Percentiles rank a stretch among this genome's conserved stretches.
These are phyloP conservation scores for Zeus faber DNA, from an alignment of 2,113 vertebrate genomes.

Conservation along the genomic window DNA sequence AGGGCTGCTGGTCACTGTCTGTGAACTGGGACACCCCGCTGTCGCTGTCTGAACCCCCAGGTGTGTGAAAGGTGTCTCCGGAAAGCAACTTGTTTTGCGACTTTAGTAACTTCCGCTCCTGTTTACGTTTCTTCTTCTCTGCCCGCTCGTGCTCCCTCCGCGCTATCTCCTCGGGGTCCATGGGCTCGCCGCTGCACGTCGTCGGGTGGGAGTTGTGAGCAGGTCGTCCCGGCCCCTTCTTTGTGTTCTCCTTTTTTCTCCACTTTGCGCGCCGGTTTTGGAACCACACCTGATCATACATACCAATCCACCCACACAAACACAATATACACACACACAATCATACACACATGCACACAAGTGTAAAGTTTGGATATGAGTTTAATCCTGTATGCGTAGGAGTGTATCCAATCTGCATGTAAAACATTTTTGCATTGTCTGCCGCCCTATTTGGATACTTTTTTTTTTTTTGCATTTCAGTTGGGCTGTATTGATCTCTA, in stretches of 20 bases:
- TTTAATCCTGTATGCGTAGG: neutral
- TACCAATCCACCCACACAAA: neutral
- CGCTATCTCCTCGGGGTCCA: constrained; percentile 97
- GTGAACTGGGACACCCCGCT: constrained; percentile 85
- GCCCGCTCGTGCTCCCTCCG: constrained; percentile 90
- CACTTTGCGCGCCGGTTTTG: constrained; percentile 98
- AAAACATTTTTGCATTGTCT: no score
- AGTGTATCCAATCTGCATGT: neutral
- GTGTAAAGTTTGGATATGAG: neutral
- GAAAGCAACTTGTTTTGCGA: constrained; percentile 84
- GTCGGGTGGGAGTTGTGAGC: constrained; percentile 98
- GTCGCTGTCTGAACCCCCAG: constrained; percentile 91
- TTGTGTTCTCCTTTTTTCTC: constrained; percentile 98
- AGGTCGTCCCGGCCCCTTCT: constrained; percentile 94
- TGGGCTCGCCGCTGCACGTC: constrained; percentile 96
- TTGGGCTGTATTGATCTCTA: neutral
- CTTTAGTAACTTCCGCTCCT: constrained; percentile 90
- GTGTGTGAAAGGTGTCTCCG: constrained; percentile 86
- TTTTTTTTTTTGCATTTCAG: no score
- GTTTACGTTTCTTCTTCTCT: constrained; percentile 96
- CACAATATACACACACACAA: constrained; percentile 5
- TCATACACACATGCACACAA: constrained; percentile 8
- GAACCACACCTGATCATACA: constrained; percentile 89
- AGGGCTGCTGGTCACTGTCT: constrained; percentile 70
- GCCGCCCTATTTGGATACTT: no score